Evolutionary conservation across 1,140 invertebrate genomes (phyloP).

Genomic region (Bombus ignitus): DNA sequence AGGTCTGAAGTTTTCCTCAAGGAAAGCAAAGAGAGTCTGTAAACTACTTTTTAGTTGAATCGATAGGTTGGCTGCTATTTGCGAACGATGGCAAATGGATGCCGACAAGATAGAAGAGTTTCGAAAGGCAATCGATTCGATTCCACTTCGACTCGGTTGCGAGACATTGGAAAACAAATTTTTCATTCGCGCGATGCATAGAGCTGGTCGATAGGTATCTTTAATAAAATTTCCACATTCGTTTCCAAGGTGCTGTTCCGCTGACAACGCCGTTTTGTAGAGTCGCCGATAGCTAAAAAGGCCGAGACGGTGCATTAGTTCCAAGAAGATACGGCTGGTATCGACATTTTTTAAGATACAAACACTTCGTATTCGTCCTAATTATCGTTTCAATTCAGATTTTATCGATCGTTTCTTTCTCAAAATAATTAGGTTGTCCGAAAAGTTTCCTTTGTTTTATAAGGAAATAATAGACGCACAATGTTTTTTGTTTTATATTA

Average conservation of each 20-base stretch:
- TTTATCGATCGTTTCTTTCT: too few relatives aligned
- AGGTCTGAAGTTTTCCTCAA: not conserved
- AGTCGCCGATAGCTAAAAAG: not conserved
- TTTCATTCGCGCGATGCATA: conserved; percentile 9
- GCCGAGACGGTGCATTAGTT: not conserved
- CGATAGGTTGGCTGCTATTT: not conserved
- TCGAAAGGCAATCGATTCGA: conserved; percentile 46
- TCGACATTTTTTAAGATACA: too few relatives aligned
- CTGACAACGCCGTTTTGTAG: not conserved
- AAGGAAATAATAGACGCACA: too few relatives aligned
- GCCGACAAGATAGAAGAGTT: conserved; percentile 29
- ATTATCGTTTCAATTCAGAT: too few relatives aligned
- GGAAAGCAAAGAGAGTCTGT: not conserved
- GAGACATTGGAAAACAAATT: conserved; percentile 32
- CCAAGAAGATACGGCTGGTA: too few relatives aligned
- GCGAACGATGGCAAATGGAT: conserved; percentile 34
- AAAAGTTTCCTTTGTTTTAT: too few relatives aligned
- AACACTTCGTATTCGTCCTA: too few relatives aligned
- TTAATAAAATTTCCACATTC: conserved; percentile 5
- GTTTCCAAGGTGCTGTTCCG: not conserved
- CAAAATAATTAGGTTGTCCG: too few relatives aligned
- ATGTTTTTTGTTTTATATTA: too few relatives aligned
- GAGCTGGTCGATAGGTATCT: not conserved
- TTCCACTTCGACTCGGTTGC: conserved; percentile 23
- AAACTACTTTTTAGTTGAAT: not conserved